These are phyloP conservation scores for Darevskia mixta DNA, from an alignment of 2,797 vertebrate genomes.

Conservation along the genomic window DNA sequence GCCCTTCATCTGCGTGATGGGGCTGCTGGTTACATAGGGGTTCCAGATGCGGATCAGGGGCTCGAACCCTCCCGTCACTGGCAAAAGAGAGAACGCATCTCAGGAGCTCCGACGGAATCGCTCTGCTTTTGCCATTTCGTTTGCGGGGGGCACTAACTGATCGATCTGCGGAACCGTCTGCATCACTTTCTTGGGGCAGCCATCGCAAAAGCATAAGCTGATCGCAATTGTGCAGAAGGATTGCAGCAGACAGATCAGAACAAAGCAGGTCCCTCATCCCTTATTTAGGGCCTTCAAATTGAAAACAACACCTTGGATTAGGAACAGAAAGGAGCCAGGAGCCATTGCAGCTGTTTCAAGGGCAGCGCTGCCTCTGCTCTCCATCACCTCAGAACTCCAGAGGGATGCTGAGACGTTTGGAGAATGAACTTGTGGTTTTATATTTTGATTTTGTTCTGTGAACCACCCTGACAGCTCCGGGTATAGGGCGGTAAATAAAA, in stretches of 20 bases:
- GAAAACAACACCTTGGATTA: background rate
- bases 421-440: too few relatives aligned
- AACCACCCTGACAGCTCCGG: too few relatives aligned
- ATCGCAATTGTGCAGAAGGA: background rate
- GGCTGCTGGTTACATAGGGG: conserved; percentile 66
- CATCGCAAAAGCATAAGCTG: background rate
- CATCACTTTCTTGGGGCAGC: background rate
- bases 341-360: background rate
- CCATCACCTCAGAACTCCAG: too few relatives aligned
- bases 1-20: conserved; percentile 72
- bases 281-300: too few relatives aligned
- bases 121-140: fast-evolving
- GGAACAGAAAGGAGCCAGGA: background rate
- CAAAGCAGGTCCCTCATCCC: background rate
- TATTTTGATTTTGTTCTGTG: too few relatives aligned
- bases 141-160: too few relatives aligned
- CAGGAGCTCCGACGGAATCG: too few relatives aligned
- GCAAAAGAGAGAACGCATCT: background rate
- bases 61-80: conserved; percentile 74
- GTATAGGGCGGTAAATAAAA: too few relatives aligned
- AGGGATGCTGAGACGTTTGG: too few relatives aligned
- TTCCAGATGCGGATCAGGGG: conserved; percentile 72
- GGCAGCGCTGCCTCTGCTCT: too few relatives aligned
- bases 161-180: too few relatives aligned
- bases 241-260: background rate